These are phyloP conservation scores for Nymphalis c-album DNA, from an alignment of 2,888 invertebrate species.

Conservation along the genomic window DNA sequence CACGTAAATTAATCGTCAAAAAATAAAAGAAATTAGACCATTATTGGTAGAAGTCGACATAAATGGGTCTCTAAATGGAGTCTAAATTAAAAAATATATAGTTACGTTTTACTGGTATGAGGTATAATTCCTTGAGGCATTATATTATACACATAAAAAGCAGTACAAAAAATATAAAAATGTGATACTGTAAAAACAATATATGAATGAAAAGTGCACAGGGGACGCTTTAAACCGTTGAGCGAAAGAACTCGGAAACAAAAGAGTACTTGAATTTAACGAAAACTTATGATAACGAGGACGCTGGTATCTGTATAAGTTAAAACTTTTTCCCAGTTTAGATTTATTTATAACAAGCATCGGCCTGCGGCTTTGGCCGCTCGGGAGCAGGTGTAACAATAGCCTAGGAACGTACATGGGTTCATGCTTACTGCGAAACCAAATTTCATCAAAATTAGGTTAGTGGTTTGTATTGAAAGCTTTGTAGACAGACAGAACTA, in stretches of 20 bases:
- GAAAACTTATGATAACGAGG: conserved; percentile 7
- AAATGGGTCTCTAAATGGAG: too few species aligned
- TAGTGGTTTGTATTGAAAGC: too few species aligned
- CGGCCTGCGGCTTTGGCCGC: too few species aligned
- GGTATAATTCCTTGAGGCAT: not conserved
- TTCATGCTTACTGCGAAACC: too few species aligned
- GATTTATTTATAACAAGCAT: not conserved
- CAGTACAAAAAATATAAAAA: not conserved
- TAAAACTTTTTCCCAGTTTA: not conserved
- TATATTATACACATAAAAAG: not conserved
- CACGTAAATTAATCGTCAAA: too few species aligned
- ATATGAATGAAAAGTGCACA: conserved; percentile 2
- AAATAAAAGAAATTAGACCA: too few species aligned
- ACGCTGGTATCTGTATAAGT: not conserved
- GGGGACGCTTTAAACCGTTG: conserved; percentile 3
- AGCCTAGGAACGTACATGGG: too few species aligned
- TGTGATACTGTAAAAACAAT: not conserved
- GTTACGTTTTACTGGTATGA: not conserved
- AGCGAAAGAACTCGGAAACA: conserved; percentile 1
- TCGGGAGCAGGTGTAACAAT: too few species aligned
- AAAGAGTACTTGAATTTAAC: conserved; percentile 5
- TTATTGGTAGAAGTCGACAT: too few species aligned
- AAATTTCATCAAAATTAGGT: too few species aligned
- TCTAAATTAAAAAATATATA: not conserved
- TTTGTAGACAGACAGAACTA: too few species aligned